A percentile compares a stretch with the other conserved stretches of the same genome.
phyloP scores from a whole-genome alignment of 2,113 vertebrate species.

The Mormyrus iriodes region DNA sequence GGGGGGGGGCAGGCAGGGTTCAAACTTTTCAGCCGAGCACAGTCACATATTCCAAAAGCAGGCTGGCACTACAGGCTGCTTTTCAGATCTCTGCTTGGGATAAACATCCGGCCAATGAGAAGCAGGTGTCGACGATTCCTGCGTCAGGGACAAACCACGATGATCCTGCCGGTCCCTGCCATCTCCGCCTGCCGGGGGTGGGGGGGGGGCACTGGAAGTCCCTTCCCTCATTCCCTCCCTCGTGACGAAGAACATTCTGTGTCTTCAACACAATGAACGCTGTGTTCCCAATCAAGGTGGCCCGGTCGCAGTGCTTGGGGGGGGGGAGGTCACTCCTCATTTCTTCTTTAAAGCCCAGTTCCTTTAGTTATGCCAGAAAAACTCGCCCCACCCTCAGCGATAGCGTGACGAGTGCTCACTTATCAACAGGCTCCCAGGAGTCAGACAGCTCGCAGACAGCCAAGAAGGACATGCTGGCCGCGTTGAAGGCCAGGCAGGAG shows the following conservation, averaged over 20 bases:
- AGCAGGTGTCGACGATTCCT: slow-evolving; percentile 41
- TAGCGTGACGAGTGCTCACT: background rate
- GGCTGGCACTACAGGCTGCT: slow-evolving; percentile 21
- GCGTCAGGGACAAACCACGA: background rate
- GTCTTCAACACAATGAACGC: background rate
- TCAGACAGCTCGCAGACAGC: slow-evolving; percentile 91
- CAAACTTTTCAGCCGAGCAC: background rate
- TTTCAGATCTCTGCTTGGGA: slow-evolving; percentile 52
- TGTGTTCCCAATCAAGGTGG: background rate
- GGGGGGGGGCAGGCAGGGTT: background rate
- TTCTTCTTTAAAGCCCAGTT: background rate
- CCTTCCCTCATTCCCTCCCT: background rate
- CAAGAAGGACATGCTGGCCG: slow-evolving; percentile 97
- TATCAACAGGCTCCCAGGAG: slow-evolving; percentile 87
- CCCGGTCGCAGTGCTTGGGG: background rate
- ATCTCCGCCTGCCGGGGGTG: background rate
- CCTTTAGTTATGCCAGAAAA: background rate
- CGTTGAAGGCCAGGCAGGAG: slow-evolving; percentile 91
- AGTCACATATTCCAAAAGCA: background rate
- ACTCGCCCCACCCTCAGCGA: background rate
- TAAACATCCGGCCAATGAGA: slow-evolving; percentile 54
- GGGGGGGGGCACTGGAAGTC: background rate
- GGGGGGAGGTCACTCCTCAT: background rate
- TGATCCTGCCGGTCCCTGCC: background rate
- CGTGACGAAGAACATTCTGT: background rate